These are phyloP conservation scores for Myopa tessellatipennis DNA, from an alignment of 2,888 invertebrate species.

Conservation along the genomic window DNA sequence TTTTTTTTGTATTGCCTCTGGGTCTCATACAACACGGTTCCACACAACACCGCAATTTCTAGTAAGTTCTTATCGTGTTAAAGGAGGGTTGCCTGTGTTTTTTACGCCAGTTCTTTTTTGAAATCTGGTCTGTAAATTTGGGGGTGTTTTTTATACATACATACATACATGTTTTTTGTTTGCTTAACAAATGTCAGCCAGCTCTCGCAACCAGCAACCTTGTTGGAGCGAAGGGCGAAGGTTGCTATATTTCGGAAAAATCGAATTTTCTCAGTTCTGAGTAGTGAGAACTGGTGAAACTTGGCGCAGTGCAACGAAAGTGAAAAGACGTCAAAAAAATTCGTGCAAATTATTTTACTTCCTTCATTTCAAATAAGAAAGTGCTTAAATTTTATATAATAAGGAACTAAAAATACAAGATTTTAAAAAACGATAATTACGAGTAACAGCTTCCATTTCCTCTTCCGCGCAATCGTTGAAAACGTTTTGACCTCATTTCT, in stretches of 20 bases:
- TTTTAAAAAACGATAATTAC: neutral
- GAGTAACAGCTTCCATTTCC: slow-evolving; percentile 2
- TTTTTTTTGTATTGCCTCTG: too few species aligned
- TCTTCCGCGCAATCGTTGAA: neutral
- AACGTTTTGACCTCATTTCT: neutral
- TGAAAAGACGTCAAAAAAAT: neutral
- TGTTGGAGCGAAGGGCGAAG: slow-evolving; percentile 7
- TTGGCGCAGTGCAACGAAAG: neutral
- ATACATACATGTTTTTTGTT: neutral
- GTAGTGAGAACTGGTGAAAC: slow-evolving; percentile 8
- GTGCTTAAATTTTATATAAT: neutral
- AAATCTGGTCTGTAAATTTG: neutral
- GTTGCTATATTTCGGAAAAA: slow-evolving; percentile 31
- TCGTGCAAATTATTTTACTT: neutral
- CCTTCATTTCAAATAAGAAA: slow-evolving; percentile 1
- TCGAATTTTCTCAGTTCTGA: slow-evolving; percentile 29
- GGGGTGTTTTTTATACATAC: neutral
- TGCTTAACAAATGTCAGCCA: slow-evolving; percentile 2
- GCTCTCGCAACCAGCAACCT: neutral
- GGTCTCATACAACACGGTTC: too few species aligned
- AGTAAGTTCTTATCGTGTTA: too few species aligned
- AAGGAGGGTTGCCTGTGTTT: neutral
- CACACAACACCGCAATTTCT: too few species aligned
- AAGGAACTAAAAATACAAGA: neutral
- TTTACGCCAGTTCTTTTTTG: neutral